These are phyloP conservation scores for Wasmannia auropunctata DNA, from an alignment of 1,140 invertebrate genomes.

Conservation along the genomic window DNA sequence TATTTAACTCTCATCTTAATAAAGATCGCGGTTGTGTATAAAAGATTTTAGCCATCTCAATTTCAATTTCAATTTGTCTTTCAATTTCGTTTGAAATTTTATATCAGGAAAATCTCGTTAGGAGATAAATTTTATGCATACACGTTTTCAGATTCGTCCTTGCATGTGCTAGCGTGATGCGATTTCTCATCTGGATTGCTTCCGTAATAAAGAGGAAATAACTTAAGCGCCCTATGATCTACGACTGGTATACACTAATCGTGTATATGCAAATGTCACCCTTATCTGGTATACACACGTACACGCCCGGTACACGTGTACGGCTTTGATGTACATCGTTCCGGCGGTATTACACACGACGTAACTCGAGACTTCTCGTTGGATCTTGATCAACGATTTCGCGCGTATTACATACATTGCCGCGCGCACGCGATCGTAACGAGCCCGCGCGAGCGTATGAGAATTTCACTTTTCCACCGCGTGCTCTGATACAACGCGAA, in stretches of 20 bases:
- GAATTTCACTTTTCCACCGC: slow-evolving; percentile 17
- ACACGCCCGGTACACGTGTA: slow-evolving; percentile 48
- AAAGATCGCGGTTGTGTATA: not conserved
- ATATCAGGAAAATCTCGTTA: not conserved
- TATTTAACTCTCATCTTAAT: not conserved
- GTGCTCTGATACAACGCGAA: not conserved
- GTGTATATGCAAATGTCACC: slow-evolving; percentile 50
- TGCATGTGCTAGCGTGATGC: not conserved
- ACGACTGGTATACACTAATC: slow-evolving; percentile 43
- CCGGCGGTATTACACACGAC: slow-evolving; percentile 16
- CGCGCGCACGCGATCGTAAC: slow-evolving; percentile 24
- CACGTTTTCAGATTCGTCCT: not conserved
- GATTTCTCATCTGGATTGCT: slow-evolving; percentile 33
- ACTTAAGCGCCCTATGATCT: slow-evolving; percentile 43
- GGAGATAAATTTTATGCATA: not conserved
- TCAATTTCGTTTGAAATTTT: not conserved
- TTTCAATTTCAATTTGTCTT: not conserved
- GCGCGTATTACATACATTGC: not conserved
- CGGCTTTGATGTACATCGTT: slow-evolving; percentile 31
- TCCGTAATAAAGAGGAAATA: slow-evolving; percentile 49
- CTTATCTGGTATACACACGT: slow-evolving; percentile 39
- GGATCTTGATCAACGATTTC: slow-evolving; percentile 52
- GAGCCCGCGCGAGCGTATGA: not conserved
- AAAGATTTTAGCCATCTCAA: not conserved
- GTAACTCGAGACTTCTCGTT: slow-evolving; percentile 42